Base-by-base conservation (phyloP, 2,888 invertebrate species). In the Tortricodes alternella region DNA sequence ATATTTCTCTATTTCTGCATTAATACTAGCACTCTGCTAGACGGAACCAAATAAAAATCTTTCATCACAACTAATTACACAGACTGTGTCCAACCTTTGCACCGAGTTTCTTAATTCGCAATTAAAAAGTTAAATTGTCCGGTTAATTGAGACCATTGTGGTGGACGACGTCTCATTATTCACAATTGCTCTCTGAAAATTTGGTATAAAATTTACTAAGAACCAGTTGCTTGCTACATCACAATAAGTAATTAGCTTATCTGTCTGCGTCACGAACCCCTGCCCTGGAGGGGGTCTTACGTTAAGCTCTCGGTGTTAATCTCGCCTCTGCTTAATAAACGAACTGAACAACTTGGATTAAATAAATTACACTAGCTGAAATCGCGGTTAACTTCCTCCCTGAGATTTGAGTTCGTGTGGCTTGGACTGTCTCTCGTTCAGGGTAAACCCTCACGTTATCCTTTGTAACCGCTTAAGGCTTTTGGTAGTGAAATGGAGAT, bases 51-150 rank as follows among this genome's bases (percentile, higher is more conserved):
- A 44, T 44, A 44, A 29, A 44, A 44, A 5, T 41, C 24, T 24
- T 8, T 44, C 43, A 71, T 73, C 66, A 74, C 72, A 78, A 81
- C 83, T 80, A 80, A 80, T 78, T 78, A 73, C 71, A 66, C 68
- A 66, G 73, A 66, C 72, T 73, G 72, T 76, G 78, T 76, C 75
- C 78, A 80, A 84, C 83, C 84, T 85, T 83, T 80, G 80, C 76
- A 78, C 80, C 75, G 70, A 76, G 75, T 80, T 82, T 82, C 85
- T 84, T 84, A 83, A 86, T 82, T 83, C 80, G 79, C 80, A 87
- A 89, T 87, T 85, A 83, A 85, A 87, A 87, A 85, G 86, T 85
- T 86, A 86, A 89, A 88, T 88, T 85, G 83, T 86, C 83, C 83
- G 80, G 83, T 85, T 84, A 89, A 88, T 86, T 83, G 81, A 82